Conservation (phyloP, 2,888 invertebrate species). For the Drosophila limbata region DNA sequence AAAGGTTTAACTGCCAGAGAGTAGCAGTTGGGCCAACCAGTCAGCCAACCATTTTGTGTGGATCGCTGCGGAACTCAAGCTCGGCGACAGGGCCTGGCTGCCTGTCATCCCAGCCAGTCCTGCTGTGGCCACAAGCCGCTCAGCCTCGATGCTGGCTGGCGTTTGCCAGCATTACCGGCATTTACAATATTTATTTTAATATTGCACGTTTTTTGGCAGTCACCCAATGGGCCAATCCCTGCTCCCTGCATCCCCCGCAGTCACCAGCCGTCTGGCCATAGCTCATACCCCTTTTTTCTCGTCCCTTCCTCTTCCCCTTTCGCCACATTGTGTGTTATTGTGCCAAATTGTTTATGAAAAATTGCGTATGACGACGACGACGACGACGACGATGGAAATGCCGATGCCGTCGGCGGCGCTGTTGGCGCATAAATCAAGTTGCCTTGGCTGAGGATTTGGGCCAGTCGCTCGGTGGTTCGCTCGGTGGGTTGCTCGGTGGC, state of each 20-base stretch:
- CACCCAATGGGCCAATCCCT: constrained; percentile 24
- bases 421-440: constrained; percentile 78
- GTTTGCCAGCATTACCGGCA: constrained; percentile 75
- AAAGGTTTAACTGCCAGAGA: constrained; percentile 66
- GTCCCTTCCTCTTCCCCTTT: background rate
- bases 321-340: constrained; percentile 69
- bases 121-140: constrained; percentile 68
- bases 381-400: constrained; percentile 23
- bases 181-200: constrained; percentile 82
- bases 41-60: constrained; percentile 54
- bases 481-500: constrained; percentile 33
- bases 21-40: constrained; percentile 15
- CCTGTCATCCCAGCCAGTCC: constrained; percentile 33
- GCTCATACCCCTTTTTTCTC: constrained; percentile 22
- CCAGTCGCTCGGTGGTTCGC: constrained; percentile 50
- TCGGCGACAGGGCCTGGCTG: constrained; percentile 20
- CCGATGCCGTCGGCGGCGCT: constrained; percentile 54
- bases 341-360: constrained; percentile 82
- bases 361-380: constrained; percentile 72
- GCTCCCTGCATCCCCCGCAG: background rate
- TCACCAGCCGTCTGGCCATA: constrained; percentile 3
- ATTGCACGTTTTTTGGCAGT: constrained; percentile 66
- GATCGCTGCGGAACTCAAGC: constrained; percentile 46
- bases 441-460: constrained; percentile 77
- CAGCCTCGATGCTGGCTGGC: constrained; percentile 45